These are phyloP conservation scores for Cyanistes caeruleus DNA, from an alignment of 2,113 vertebrate species.

Conservation along the genomic window DNA sequence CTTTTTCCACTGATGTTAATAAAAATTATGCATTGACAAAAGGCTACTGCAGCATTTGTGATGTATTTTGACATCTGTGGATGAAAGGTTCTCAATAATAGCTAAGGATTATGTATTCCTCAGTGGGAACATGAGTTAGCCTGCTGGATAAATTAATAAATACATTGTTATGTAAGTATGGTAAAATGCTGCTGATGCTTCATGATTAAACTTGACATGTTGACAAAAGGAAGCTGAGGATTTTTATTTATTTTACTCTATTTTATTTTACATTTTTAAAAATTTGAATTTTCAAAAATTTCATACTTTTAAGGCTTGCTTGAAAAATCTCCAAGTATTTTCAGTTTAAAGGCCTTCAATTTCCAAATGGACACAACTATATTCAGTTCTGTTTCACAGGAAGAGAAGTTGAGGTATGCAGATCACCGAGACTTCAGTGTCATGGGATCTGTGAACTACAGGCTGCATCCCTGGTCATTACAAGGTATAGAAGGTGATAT, in stretches of 20 bases:
- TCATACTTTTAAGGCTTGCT: background rate
- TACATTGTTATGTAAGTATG: conserved; percentile 24
- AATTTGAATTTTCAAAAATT: background rate
- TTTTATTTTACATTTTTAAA: background rate
- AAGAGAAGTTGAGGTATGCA: background rate
- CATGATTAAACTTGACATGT: background rate
- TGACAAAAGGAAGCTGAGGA: background rate
- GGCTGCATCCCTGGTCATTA: background rate
- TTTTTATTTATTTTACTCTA: background rate
- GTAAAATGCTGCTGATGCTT: background rate
- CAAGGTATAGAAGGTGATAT: background rate
- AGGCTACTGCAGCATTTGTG: background rate
- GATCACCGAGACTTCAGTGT: background rate
- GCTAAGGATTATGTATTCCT: conserved; percentile 9
- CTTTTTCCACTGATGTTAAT: background rate
- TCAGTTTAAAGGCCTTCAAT: background rate
- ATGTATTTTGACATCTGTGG: background rate
- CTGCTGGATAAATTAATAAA: conserved; percentile 37
- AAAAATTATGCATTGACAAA: background rate
- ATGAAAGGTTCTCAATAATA: conserved; percentile 31
- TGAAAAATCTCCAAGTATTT: background rate
- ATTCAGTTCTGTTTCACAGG: background rate
- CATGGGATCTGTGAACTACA: background rate
- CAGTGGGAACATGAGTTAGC: background rate
- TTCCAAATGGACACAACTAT: background rate